A percentile compares a stretch with the other conserved stretches of the same genome.
These are phyloP conservation scores for Machaerirhynchus nigripectus DNA, from an alignment of 2,113 vertebrate species.

Conservation along the genomic window DNA sequence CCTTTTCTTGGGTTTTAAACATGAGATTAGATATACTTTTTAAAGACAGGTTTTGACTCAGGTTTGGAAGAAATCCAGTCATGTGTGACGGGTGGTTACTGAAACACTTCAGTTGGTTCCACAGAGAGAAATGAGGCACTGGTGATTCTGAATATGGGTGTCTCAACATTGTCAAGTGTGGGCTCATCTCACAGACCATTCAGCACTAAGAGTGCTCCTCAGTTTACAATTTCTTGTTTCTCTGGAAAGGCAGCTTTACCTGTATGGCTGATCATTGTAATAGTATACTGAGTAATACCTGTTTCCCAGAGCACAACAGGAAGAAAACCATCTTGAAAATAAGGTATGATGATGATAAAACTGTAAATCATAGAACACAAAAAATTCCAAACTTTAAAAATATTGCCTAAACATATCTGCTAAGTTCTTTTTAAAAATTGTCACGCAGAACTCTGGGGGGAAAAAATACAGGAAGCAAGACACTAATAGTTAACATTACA, in stretches of 20 bases:
- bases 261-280: neutral
- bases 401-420: neutral
- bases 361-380: neutral
- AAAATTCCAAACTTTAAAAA: neutral
- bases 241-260: neutral
- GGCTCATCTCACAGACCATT: neutral
- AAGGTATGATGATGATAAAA: neutral
- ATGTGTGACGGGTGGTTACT: neutral
- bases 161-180: neutral
- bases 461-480: neutral
- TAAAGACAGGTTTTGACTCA: neutral
- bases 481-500: neutral
- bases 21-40: neutral
- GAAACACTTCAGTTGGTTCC: neutral
- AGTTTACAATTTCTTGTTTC: neutral
- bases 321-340: neutral
- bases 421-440: neutral
- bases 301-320: neutral
- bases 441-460: neutral
- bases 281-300: neutral
- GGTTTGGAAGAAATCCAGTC: neutral
- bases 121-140: neutral
- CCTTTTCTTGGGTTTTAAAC: neutral
- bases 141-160: neutral
- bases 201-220: neutral